Base-by-base conservation (phyloP, 2,113 vertebrate genomes). In the Origma solitaria region DNA sequence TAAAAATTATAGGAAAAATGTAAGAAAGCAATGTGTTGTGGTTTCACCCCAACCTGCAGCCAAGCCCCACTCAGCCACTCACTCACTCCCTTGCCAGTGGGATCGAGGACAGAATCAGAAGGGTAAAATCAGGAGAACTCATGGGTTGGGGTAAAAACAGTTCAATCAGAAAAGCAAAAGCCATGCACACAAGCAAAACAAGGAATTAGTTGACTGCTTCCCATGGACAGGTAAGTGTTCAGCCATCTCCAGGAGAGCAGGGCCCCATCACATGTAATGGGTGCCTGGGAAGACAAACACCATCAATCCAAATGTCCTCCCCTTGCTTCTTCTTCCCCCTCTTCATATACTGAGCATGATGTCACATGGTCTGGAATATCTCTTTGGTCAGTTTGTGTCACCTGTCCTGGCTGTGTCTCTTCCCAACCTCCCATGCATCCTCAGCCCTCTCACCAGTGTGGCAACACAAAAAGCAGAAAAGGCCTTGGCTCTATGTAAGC, bases 211-310 rank as follows among this genome's bases (percentile, higher is more conserved):
- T 75, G 20, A 51, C 30, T 54, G 14, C 17, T 47, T 68, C 47
- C n/a, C 30, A 16, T 27, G 25, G 54, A 15, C 62, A 54, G 54
- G 70, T n/a, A 68, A 54, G 14, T 76, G 47, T 69, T 68, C 61
- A 73, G 24, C n/a, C 38, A 19, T 31, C 40, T 76, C 40, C 54
- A 27, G 8, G 21, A 54, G 1, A 40, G 30, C 21, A 53, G 11
- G 30, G 13, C 14, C 21, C 30, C 35, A 54, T 13, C 54, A 40
- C 0, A 0, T 25, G 6, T 44, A 53, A 16, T 6, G 6, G 25
- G 11, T 18, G 31, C 47, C 61, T 61, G 54, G 40, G 25, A 69
- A 61, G 62, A 69, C 8, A 54, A 82, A 68, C 35, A 24, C 5
- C 20, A 35, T 61, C 24, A 22, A 3, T 47, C 10, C 17, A 31